These are phyloP conservation scores for Phalloptychus januarius DNA, from an alignment of 2,797 vertebrate species.

Conservation along the genomic window DNA sequence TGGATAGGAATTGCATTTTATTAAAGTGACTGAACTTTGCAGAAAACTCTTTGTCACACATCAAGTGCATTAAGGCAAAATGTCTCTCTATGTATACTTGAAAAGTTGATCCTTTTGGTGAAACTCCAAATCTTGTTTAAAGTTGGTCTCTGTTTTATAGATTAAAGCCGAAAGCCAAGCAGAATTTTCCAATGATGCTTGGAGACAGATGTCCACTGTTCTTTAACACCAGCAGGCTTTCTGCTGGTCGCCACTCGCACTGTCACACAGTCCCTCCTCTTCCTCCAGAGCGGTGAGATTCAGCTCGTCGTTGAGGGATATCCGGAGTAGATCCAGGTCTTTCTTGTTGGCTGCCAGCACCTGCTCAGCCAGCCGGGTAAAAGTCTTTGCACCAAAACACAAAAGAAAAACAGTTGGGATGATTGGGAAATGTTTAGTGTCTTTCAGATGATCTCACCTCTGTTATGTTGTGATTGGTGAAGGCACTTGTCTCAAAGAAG, in stretches of 20 bases:
- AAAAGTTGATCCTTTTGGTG: not conserved
- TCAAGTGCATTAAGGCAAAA: conserved; percentile 2
- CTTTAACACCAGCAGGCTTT: conserved; percentile 94
- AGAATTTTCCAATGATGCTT: conserved; percentile 18
- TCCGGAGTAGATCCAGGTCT: conserved; percentile 91
- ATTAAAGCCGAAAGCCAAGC: conserved; percentile 17
- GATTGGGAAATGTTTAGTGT: not conserved
- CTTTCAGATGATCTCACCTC: conserved; percentile 82
- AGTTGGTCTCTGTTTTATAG: conserved; percentile 13
- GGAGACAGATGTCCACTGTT: not conserved
- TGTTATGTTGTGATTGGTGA: conserved; percentile 94
- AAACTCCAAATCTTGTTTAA: conserved; percentile 3
- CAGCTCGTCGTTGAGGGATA: conserved; percentile 79
- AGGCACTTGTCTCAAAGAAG: conserved; percentile 98
- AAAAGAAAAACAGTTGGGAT: not conserved
- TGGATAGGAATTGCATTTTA: not conserved
- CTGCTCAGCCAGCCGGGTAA: conserved; percentile 93
- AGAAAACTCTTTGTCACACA: not conserved
- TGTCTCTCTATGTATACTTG: not conserved
- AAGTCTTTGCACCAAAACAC: conserved; percentile 80
- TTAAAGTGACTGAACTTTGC: not conserved
- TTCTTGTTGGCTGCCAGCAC: conserved; percentile 94
- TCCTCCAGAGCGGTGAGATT: conserved; percentile 88
- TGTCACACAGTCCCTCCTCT: conserved; percentile 84
- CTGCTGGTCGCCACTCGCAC: conserved; percentile 68